Evolutionary conservation across 2,113 vertebrate genomes (phyloP).

Genomic region (Syrrhaptes paradoxus): DNA sequence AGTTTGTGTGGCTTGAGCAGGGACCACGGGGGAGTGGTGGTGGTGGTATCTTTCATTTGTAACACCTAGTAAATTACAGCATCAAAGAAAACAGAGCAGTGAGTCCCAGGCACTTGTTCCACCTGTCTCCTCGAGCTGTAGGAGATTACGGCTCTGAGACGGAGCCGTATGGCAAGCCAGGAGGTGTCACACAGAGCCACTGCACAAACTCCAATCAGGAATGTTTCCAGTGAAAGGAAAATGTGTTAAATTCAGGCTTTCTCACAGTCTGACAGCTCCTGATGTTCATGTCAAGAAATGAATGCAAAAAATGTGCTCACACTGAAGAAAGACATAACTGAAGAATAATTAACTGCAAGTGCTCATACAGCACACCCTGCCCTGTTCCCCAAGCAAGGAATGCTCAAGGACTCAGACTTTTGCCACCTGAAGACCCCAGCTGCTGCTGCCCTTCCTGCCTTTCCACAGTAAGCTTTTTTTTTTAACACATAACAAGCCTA

Average conservation of each 20-base stretch:
- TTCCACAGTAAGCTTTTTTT: neutral
- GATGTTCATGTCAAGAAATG: neutral
- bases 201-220: neutral
- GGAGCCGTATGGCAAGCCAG: neutral
- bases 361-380: neutral
- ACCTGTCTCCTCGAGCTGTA: neutral
- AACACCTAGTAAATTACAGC: neutral
- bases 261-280: slow-evolving; percentile 15
- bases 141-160: neutral
- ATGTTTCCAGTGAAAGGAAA: neutral
- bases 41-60: neutral
- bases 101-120: neutral
- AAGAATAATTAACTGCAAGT: neutral
- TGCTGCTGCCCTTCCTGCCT: neutral
- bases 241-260: slow-evolving; percentile 16
- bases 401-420: neutral
- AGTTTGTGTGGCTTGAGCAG: neutral
- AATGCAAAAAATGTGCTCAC: neutral
- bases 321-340: neutral
- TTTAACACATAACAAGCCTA: neutral
- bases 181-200: neutral
- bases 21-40: too few relatives aligned
- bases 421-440: neutral
- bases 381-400: neutral
- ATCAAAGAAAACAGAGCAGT: neutral